Evolutionary conservation across 2,888 invertebrate species (phyloP), one percentile per base, ranked within the genome.

Genomic region (Drosophila kambysellisi): DNA sequence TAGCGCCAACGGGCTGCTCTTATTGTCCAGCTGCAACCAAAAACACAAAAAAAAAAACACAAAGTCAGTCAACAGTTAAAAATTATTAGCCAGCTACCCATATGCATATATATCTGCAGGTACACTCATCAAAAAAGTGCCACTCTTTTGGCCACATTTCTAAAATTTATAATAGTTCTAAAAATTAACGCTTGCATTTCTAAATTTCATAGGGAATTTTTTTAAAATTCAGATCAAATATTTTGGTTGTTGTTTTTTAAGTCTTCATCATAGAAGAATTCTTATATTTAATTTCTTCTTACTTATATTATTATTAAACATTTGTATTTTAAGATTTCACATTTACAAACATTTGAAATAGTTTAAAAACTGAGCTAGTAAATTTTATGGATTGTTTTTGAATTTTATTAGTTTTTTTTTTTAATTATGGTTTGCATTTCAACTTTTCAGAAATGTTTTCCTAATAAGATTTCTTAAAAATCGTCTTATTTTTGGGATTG

Each of bases 1-100:
- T 74, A 99, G 94, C 57, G 99, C 99, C 93, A 99, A 94, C 25
- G 99, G 99, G 94, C 98, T 98, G 94, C 99, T 98, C 95, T 98
- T 99, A 81, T 98, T 98, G 94, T 99, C 99, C 95, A 98, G 95
- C 99, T 99, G 96, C 82, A 96, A 96, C 93, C 94, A 94, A 93
- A 94, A 43, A 83, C 79, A 76, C 37, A 64, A 39, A 54, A 56
- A 30, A 50, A 97, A 20, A 52, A 56, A 29, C 30, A 9, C 4
- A 20, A 43, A 60, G 39, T 51, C 53, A 48, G 65, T 57, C 39
- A 93, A 97, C 46, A 65, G 60, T 41, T 48, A 25, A 50, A 41
- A 70, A 64, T 64, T 76, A 81, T 76, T 77, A 68, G 62, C 59
- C 43, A 59, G 53, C 20, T 32, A 39, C 51, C 12, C 52, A 70